Conservation (phyloP, 1,140 invertebrate species). For the Heliothis virescens region DNA sequence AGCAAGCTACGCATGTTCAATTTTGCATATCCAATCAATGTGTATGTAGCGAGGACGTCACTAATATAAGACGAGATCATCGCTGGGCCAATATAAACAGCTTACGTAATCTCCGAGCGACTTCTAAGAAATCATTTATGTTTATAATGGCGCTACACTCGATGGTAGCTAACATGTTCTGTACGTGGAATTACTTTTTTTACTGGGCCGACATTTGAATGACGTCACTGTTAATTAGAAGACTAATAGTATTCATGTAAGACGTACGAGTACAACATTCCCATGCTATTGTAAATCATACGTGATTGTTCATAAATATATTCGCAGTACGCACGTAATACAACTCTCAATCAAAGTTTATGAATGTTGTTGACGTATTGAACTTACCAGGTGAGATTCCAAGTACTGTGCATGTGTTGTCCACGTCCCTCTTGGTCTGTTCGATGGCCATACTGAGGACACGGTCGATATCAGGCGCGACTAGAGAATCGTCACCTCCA, state of each 20-base stretch:
- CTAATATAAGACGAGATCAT: constrained; percentile 54
- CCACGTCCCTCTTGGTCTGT: constrained; percentile 93
- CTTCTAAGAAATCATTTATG: constrained; percentile 76
- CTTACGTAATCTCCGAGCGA: constrained; percentile 73
- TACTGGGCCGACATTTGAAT: constrained; percentile 60
- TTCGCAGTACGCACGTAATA: constrained; percentile 39
- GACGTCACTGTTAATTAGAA: constrained; percentile 74
- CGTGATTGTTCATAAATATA: constrained; percentile 41
- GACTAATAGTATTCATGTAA: constrained; percentile 54
- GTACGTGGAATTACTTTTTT: constrained; percentile 75
- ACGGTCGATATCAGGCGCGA: constrained; percentile 92
- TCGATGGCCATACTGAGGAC: constrained; percentile 94
- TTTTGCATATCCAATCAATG: constrained; percentile 42
- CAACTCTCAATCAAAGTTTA: constrained; percentile 37
- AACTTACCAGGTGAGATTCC: constrained; percentile 94
- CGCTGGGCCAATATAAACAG: constrained; percentile 59
- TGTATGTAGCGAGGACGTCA: constrained; percentile 43
- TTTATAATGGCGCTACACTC: constrained; percentile 69
- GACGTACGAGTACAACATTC: constrained; percentile 56
- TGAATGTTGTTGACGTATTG: constrained; percentile 30
- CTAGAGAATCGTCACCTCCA: constrained; percentile 87
- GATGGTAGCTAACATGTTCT: constrained; percentile 63
- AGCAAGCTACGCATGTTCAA: background rate
- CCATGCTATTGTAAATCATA: constrained; percentile 49
- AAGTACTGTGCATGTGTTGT: constrained; percentile 93